Percentiles rank a stretch among this genome's conserved stretches.
Conservation (phyloP, 2,888 invertebrate species). For the Leuctra nigra region DNA sequence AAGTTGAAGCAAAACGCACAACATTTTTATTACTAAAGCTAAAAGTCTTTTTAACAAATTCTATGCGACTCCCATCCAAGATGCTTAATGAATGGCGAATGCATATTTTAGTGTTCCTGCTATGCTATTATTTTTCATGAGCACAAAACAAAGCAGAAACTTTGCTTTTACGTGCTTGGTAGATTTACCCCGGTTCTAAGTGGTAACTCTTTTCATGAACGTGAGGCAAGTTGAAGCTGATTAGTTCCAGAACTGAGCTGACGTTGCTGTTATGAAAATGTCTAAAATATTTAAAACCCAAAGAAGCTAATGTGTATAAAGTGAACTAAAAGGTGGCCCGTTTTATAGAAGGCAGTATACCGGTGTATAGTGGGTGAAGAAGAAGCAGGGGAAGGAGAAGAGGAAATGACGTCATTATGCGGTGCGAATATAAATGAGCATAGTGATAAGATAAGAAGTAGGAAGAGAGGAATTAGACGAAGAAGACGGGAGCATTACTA, state of each 20-base stretch:
- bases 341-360: neutral
- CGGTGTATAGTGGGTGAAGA: neutral
- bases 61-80: too few relatives aligned
- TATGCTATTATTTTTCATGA: too few relatives aligned
- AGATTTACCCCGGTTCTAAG: too few relatives aligned
- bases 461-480: constrained; percentile 13
- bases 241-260: neutral
- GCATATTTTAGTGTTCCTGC: too few relatives aligned
- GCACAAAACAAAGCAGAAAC: too few relatives aligned
- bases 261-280: constrained; percentile 8
- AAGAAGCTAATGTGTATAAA: constrained; percentile 4
- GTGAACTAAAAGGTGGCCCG: constrained; percentile 3
- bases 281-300: constrained; percentile 14
- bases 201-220: too few relatives aligned
- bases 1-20: too few relatives aligned
- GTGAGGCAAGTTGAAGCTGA: neutral
- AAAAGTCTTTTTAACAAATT: too few relatives aligned
- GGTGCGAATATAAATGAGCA: constrained; percentile 9
- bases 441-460: constrained; percentile 12
- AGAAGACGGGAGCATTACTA: constrained; percentile 10
- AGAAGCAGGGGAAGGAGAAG: neutral
- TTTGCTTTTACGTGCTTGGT: too few relatives aligned
- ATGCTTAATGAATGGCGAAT: too few relatives aligned
- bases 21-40: too few relatives aligned
- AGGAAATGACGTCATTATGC: constrained; percentile 12